Evolutionary conservation across 1,140 invertebrate species (phyloP).

Genomic region (Adelges cooleyi): DNA sequence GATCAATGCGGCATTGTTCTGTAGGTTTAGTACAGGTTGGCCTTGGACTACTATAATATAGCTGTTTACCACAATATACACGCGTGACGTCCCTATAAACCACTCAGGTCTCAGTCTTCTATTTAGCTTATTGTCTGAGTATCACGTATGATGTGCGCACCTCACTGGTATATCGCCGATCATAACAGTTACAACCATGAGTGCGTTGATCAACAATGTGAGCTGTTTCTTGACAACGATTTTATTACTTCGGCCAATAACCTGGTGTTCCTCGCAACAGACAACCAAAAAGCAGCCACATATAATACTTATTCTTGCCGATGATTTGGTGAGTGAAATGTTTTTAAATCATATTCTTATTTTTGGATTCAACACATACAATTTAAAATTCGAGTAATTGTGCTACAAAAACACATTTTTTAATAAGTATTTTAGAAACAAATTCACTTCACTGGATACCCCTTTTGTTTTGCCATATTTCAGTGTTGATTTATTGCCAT

Average conservation of each 20-base stretch:
- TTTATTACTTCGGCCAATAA: neutral
- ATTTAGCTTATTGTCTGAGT: neutral
- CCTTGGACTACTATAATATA: no score
- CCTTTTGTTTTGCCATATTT: no score
- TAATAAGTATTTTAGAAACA: no score
- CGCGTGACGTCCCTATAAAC: neutral
- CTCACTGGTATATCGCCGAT: neutral
- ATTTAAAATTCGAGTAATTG: no score
- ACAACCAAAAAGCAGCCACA: slow-evolving; percentile 38
- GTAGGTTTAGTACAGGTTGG: no score
- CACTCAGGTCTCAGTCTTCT: neutral
- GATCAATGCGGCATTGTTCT: no score
- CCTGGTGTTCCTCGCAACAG: neutral
- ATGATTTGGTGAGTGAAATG: slow-evolving; percentile 45
- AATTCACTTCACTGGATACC: no score
- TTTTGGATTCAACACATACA: no score
- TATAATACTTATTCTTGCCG: slow-evolving; percentile 48
- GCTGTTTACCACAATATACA: no score
- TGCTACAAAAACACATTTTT: no score
- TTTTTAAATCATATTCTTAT: no score
- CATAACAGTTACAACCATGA: neutral
- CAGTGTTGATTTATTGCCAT: no score
- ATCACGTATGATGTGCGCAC: neutral
- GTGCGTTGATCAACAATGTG: neutral
- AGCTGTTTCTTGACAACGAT: neutral